Evolutionary conservation across 1,140 invertebrate species (phyloP).

Genomic region (Papilio machaon): DNA sequence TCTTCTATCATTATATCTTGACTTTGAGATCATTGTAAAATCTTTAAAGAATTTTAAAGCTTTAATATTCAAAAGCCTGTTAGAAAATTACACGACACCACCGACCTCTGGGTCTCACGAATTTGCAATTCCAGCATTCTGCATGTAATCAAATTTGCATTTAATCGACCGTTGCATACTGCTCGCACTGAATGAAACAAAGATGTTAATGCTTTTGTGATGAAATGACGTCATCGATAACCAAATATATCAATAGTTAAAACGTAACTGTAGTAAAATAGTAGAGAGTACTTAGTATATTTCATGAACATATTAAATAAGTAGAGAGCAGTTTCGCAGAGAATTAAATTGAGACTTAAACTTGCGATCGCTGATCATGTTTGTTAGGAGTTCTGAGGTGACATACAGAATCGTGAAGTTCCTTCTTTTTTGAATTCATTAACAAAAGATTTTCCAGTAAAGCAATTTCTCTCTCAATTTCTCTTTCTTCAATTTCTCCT

Average conservation of each 20-base stretch:
- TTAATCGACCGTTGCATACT: slow-evolving; percentile 10
- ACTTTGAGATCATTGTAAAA: background rate
- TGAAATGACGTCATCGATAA: background rate
- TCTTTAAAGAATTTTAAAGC: background rate
- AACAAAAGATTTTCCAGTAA: too few relatives aligned
- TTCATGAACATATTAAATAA: too few relatives aligned
- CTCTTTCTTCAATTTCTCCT: too few relatives aligned
- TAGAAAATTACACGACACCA: background rate
- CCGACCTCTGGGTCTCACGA: slow-evolving; percentile 19
- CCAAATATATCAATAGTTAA: too few relatives aligned
- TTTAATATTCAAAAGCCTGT: background rate
- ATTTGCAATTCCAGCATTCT: slow-evolving; percentile 22
- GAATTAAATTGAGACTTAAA: background rate
- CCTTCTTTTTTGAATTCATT: background rate
- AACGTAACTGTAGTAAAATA: too few relatives aligned
- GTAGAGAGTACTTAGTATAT: too few relatives aligned
- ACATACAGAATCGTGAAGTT: background rate
- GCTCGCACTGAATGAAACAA: slow-evolving; percentile 24
- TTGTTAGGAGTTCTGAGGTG: background rate
- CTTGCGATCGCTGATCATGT: background rate
- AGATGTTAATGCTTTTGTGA: background rate
- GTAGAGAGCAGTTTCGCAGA: too few relatives aligned
- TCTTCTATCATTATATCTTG: too few relatives aligned
- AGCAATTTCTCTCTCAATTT: too few relatives aligned
- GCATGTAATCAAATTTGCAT: slow-evolving; percentile 17